Base-by-base conservation (phyloP, 2,888 invertebrate genomes). In the Parelbella ahira region DNA sequence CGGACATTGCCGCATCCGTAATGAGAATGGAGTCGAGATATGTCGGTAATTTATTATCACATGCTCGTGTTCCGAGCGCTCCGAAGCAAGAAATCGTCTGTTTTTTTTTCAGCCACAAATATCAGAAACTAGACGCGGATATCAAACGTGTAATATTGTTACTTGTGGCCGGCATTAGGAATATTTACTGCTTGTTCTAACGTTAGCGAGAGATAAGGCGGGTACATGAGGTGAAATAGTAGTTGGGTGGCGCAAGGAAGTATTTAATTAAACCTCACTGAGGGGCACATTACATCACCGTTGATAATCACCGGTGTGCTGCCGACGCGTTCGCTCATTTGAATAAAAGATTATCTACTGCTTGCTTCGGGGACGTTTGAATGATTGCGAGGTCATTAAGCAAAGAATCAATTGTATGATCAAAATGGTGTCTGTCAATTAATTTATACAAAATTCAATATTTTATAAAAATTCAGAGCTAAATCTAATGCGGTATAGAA, bases 1-100 rank as follows among this genome's bases (percentile, higher is more conserved):
- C 82, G 84, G 86, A 84, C 83, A 84, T 80, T 78, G 84, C 83
- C 79, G 83, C 82, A 86, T 83, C 83, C 84, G 80, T 82, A 86
- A 83, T 84, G 83, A 84, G 81, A 83, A 82, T 78, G 72, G 77
- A 76, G 79, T 80, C 80, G 78, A 82, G 83, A 84, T 84, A 83
- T 73, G 78, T 72, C 70, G 53, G 68, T 79, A 72, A 81, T 84
- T 84, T 86, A 84, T 82, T 78, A 76, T 77, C 72, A 77, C 77
- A 75, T 72, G 69, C 68, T 75, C 66, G 60, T 62, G 60, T 65
- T 67, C 61, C 58, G 58, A 58, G 56, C 60, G 55, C 55, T 58
- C 56, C 50, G 52, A 55, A 56, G 52, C 56, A 57, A 55, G 55
- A 55, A 66, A 75, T 80, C 65, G 72, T 67, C 62, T 60, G 62